A percentile compares a stretch with the other conserved stretches of the same genome.
phyloP scores from a whole-genome alignment of 2,113 vertebrate genomes.

The Hydrolagus affinis region DNA sequence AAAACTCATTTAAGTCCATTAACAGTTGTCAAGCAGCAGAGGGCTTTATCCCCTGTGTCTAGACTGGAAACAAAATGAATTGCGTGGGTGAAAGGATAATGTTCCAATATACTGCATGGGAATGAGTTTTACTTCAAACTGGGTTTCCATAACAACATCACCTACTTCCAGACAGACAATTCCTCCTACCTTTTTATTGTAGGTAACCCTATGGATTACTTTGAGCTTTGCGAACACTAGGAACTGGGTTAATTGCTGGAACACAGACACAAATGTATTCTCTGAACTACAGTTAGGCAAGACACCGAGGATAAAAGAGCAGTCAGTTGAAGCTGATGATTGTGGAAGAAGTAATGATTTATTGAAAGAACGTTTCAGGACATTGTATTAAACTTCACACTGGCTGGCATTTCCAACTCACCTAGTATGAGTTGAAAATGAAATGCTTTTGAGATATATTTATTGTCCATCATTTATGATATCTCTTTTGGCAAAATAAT shows the following conservation, averaged over 20 bases:
- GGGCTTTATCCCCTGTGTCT: neutral
- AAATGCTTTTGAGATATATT: too few relatives aligned
- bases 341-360: neutral
- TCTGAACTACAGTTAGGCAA: neutral
- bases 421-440: too few relatives aligned
- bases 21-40: neutral
- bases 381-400: too few relatives aligned
- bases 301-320: neutral
- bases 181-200: neutral
- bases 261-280: neutral
- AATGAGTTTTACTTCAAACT: neutral
- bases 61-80: neutral
- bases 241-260: neutral
- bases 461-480: too few relatives aligned
- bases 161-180: neutral
- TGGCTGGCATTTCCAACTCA: too few relatives aligned
- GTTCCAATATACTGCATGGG: neutral
- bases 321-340: neutral
- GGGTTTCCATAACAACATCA: neutral
- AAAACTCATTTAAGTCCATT: neutral
- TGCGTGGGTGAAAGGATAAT: neutral
- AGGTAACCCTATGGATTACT: too few relatives aligned
- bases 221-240: neutral
- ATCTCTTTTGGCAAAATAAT: too few relatives aligned
- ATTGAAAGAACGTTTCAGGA: too few relatives aligned